Conservation (phyloP, 2,888 invertebrate genomes). For the Eristalinus sepulchralis region DNA sequence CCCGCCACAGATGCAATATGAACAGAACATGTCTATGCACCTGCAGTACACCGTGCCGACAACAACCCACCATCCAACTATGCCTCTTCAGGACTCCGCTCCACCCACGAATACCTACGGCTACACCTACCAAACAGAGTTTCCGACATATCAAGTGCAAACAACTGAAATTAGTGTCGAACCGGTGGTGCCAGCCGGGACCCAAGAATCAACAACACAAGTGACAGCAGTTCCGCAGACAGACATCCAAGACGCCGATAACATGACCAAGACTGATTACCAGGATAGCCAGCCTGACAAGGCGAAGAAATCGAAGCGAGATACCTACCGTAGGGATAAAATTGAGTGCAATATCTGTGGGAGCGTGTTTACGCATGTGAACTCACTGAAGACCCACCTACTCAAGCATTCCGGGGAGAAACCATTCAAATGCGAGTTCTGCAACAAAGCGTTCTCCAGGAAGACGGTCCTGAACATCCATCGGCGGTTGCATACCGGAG, state of each 20-base stretch:
- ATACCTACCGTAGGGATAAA: conserved; percentile 27
- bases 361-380: conserved; percentile 67
- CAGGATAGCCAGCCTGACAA: background rate
- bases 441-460: conserved; percentile 69
- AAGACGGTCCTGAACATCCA: conserved; percentile 72
- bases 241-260: background rate
- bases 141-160: conserved; percentile 12
- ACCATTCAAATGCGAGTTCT: conserved; percentile 72
- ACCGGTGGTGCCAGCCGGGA: background rate
- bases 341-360: conserved; percentile 72
- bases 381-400: conserved; percentile 70
- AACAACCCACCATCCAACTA: background rate
- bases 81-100: conserved; percentile 25
- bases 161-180: conserved; percentile 6
- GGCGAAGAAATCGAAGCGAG: conserved; percentile 32
- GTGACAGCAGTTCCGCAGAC: background rate
- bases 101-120: conserved; percentile 17
- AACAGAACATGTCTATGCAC: conserved; percentile 28
- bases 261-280: conserved; percentile 37
- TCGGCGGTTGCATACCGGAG: conserved; percentile 70
- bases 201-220: background rate
- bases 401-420: conserved; percentile 71
- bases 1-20: conserved; percentile 16
- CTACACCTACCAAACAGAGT: conserved; percentile 33
- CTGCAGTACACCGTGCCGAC: conserved; percentile 32